These are phyloP conservation scores for Crambe crambe DNA, from an alignment of 37 sponge, comb jelly and placozoan species.

Conservation along the genomic window DNA sequence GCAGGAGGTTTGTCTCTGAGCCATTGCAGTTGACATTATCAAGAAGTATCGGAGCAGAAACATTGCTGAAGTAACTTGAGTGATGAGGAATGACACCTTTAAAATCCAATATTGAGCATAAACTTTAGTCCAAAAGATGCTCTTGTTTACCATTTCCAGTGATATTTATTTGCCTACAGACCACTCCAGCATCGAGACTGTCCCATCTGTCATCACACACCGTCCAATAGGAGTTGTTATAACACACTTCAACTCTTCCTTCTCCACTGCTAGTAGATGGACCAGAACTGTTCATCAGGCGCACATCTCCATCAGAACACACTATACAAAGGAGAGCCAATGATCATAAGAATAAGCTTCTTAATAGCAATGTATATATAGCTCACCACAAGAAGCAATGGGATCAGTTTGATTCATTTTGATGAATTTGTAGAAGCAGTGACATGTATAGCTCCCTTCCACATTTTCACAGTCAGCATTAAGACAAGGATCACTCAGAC, in stretches of 20 bases:
- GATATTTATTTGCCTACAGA: slow-evolving; percentile 9
- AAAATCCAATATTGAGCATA: too few relatives aligned
- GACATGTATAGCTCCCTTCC: background rate
- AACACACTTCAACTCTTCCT: slow-evolving; percentile 49
- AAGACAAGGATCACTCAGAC: background rate
- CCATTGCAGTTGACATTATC: slow-evolving; percentile 35
- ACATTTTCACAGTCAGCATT: background rate
- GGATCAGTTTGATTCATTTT: too few relatives aligned
- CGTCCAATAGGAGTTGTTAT: slow-evolving; percentile 26
- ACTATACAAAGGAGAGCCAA: too few relatives aligned
- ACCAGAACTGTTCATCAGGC: slow-evolving; percentile 17
- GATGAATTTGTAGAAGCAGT: too few relatives aligned
- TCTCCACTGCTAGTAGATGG: slow-evolving; percentile 6
- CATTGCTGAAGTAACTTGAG: too few relatives aligned
- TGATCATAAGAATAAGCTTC: too few relatives aligned
- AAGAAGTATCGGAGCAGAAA: too few relatives aligned
- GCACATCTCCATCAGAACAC: slow-evolving; percentile 24
- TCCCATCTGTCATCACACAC: slow-evolving; percentile 48
- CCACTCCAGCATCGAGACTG: slow-evolving; percentile 23
- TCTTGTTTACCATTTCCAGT: too few relatives aligned
- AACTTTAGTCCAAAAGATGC: too few relatives aligned
- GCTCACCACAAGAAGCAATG: background rate
- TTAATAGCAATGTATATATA: too few relatives aligned
- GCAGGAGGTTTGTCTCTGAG: slow-evolving; percentile 9
- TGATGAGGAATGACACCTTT: too few relatives aligned